Percentiles rank a stretch among this genome's conserved stretches.
Conservation (phyloP, 37 sponge, comb jelly and placozoan species). For the Halisarca cf. caerulea region DNA sequence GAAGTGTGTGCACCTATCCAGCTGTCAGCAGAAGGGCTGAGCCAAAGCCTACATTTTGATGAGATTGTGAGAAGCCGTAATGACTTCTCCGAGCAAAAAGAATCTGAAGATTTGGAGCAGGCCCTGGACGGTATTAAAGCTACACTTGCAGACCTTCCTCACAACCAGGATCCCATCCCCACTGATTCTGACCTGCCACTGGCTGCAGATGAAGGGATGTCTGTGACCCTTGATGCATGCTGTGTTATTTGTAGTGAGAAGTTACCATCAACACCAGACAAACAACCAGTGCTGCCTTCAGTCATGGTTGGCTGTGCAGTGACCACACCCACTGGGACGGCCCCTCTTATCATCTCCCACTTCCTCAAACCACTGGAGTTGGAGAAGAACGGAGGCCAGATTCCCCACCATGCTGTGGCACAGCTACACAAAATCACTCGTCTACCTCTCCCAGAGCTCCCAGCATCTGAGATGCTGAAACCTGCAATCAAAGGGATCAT, state of each 20-base stretch:
- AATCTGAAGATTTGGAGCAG: conserved; percentile 1
- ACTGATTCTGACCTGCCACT: neutral
- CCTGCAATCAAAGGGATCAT: conserved; percentile 5
- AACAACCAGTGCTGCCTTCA: neutral
- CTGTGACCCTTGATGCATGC: neutral
- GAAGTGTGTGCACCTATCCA: neutral
- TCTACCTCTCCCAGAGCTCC: neutral
- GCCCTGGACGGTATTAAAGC: conserved; percentile 15
- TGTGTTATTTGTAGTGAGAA: neutral
- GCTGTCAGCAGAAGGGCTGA: neutral
- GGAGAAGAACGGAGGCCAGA: neutral
- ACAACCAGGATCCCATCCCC: neutral
- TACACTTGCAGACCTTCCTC: neutral
- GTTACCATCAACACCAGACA: neutral
- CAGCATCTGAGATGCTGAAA: neutral
- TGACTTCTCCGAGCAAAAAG: neutral
- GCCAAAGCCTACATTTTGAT: neutral
- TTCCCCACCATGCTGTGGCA: neutral
- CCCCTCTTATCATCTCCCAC: neutral
- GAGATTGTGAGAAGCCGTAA: neutral
- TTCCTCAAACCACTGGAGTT: neutral
- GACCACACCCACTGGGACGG: neutral
- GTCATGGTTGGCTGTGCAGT: neutral
- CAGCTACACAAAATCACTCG: neutral
- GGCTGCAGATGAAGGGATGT: neutral